Percentiles rank a stretch among this genome's conserved stretches.
These are phyloP conservation scores for Callocephalon fimbriatum DNA, from an alignment of 2,113 vertebrate species.

Conservation along the genomic window DNA sequence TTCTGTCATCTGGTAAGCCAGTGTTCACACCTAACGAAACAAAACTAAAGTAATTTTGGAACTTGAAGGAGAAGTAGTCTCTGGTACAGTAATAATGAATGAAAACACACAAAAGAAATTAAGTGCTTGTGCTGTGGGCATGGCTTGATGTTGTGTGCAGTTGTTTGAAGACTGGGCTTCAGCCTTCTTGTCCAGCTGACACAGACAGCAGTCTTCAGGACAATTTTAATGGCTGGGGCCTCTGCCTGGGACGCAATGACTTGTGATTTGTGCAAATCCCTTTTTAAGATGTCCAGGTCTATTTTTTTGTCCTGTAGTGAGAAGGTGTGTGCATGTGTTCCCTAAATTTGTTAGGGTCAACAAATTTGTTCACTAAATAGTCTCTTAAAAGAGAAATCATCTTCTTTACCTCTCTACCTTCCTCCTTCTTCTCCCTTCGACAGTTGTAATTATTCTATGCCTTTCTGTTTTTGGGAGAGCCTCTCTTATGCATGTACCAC, in stretches of 20 bases:
- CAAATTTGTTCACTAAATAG: not conserved
- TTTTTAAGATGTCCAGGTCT: not conserved
- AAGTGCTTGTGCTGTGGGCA: not conserved
- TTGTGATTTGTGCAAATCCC: not conserved
- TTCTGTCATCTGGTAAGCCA: not conserved
- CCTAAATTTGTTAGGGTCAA: not conserved
- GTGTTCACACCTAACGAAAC: not conserved
- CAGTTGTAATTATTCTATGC: rapidly evolving
- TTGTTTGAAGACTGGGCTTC: not conserved
- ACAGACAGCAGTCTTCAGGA: not conserved
- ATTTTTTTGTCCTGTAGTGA: not conserved
- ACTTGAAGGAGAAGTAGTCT: not conserved
- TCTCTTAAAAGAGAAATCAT: not conserved
- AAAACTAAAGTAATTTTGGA: not conserved
- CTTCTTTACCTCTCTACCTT: not conserved
- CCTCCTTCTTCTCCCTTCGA: not conserved
- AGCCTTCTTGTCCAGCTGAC: not conserved
- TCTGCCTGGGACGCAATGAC: not conserved
- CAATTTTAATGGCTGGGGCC: not conserved
- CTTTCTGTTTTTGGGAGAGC: not conserved
- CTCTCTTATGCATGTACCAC: not conserved
- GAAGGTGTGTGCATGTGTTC: not conserved
- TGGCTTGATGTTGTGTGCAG: not conserved
- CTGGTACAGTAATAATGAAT: not conserved
- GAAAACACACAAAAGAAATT: not conserved